Base-by-base conservation (phyloP, 2,888 invertebrate species). In the Helleia helle region DNA sequence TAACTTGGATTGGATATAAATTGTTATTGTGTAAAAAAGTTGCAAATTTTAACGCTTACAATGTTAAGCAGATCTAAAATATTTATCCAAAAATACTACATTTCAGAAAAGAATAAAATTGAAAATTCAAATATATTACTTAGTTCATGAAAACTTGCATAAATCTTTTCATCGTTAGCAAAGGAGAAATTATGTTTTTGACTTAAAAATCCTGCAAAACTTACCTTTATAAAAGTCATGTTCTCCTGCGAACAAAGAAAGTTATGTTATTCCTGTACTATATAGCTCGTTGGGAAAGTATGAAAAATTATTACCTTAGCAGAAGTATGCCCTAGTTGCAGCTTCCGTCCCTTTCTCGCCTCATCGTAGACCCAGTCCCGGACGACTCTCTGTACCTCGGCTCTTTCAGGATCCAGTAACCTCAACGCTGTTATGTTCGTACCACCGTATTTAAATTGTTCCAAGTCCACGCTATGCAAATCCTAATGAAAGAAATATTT, bases 401-500 rank as follows among this genome's bases (percentile, higher is more conserved):
- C 87, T 50, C 90, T 89, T 48, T 91, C 90, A 14, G 94, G 94
- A 71, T 97, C 95, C 30, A 97, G 91, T 52, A 98, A 81, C 52
- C 96, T 90, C 64, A 97, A 91, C 3, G 96, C 95, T 1, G 97
- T 97, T 53, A 98, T 95, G 74, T 97, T 97, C 15, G 97, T 96
- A 22, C 97, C 97, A 5, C 96, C 95, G 71, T 96, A 95, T 68
- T 94, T 94, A 73, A 97, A 97, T 71, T 96, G 95, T 62, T 95
- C 95, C 60, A 97, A 85, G 76, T 97, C 93, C 24, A 98, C 91
- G 41, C 94, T 95, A 61, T 96, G 94, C 48, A 97, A 86, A 73
- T 97, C 97, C 95, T 95, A 63, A 34, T 14, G 4, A 36, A 38
- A 4, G 18, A 7, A 11, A 40, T 22, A 18, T 11, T 36, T 25